These are phyloP conservation scores for Pollenia labialis DNA, from an alignment of 2,888 invertebrate species.

Conservation along the genomic window DNA sequence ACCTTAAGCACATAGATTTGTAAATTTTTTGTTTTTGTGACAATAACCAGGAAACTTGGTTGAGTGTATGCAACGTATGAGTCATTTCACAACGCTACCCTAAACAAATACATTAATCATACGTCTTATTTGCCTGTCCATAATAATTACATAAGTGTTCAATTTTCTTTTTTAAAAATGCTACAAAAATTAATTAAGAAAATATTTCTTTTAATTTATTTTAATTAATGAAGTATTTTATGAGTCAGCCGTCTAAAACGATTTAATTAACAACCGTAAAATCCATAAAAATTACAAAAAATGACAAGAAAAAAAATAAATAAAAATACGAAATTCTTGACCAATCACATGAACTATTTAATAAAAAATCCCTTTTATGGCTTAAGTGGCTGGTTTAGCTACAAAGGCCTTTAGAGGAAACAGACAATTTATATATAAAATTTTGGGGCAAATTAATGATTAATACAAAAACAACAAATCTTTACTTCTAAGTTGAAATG, in stretches of 20 bases:
- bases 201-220: conserved; percentile 33
- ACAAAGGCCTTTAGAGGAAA: neutral
- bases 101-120: conserved; percentile 14
- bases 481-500: neutral
- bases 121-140: neutral
- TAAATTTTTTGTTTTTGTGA: too few species aligned
- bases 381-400: neutral
- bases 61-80: conserved; percentile 6
- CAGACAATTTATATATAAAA: neutral
- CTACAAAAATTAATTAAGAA: neutral
- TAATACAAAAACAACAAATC: conserved; percentile 22
- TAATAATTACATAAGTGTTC: neutral
- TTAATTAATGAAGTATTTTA: conserved; percentile 62
- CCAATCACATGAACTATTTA: conserved; percentile 11
- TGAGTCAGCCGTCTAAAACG: conserved; percentile 43
- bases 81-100: neutral
- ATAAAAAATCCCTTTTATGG: conserved; percentile 36
- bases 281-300: conserved; percentile 22
- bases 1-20: too few species aligned
- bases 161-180: neutral
- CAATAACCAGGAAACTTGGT: too few species aligned
- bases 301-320: neutral
- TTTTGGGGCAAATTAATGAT: neutral
- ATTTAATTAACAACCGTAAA: conserved; percentile 58
- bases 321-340: neutral